Base-by-base conservation (phyloP, 2,888 invertebrate species). In the Anorthoa munda region DNA sequence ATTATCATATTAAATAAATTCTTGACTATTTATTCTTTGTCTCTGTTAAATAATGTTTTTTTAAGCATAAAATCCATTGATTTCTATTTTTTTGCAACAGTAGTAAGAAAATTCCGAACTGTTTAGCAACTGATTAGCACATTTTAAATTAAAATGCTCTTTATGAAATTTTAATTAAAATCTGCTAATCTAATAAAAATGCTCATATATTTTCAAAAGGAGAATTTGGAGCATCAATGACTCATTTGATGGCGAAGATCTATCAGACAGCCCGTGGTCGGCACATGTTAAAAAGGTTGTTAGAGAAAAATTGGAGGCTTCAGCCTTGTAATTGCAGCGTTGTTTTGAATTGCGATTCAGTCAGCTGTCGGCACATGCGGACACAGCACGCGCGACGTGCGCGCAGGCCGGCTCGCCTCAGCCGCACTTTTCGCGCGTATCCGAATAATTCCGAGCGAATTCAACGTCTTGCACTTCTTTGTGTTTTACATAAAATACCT, bases 261-360 rank as follows among this genome's bases (percentile, higher is more conserved):
- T 76, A 73, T 71, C 55, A 72, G 53, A 31, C 55, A 45, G 11
- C 88, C 88, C 87, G 89, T 89, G 79, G 85, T 81, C 83, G 78
- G 77, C 75, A 51, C 11, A 46, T 51, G 55, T 66, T 59, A 58
- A 86, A 90, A 90, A 92, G 88, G 89, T 89, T 79, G 91, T 93
- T 92, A 92, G 90, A 90, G 91, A 95, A 95, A 94, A 95, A 93
- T 93, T 93, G 87, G 89, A 90, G 89, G 90, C 91, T 85, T 91
- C 90, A 90, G 90, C 90, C 91, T 84, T 91, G 93, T 94, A 94
- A 94, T 94, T 94, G 92, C 91, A 88, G 91, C 90, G 94, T 93
- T 94, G 94, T 95, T 94, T 94, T 93, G 94, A 93, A 94, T 95
- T 94, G 94, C 94, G 93, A 93, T 94, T 94, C 95, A 96, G 96